Evolutionary conservation across 2,113 vertebrate species (phyloP), one percentile per base, ranked within the genome.

Genomic region (Forbesichthys agassizii): DNA sequence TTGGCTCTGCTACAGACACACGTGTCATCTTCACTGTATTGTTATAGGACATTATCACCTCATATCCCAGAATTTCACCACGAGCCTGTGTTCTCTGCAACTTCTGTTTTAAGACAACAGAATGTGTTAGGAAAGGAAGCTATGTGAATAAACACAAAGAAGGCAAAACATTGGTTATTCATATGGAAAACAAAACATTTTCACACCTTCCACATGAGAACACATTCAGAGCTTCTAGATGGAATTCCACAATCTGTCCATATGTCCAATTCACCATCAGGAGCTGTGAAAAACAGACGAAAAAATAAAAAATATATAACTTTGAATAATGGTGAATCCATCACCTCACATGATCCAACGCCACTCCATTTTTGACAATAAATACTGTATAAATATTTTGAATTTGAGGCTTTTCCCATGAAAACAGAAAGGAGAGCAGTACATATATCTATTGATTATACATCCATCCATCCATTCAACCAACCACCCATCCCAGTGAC

Each of bases 151-250:
- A 27, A 49, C 49, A 52, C 1, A 11, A 52, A 11, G 3, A 14
- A 52, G 49, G 10, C 11, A 11, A 12, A 52, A 2, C 5, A 47
- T 48, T 49, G 1, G 33, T 36, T 48, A 61, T 36, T 64, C 18
- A 3, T 51, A 11, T 54, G 46, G 12, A 62, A 64, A 46, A 20
- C 18, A 3, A 42, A n/a, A 55, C n/a, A n/a, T 69, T 20, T n/a
- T 9, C 51, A 4, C 84, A 94, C 93, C 90, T 92, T 94, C 92
- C 92, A 93, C 1, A 69, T 79, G 33, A 93, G 20, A 65, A 66
- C 60, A 71, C 92, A 93, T 33, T 76, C 51, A n/a, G 14, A 36
- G 5, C 9, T 75, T n/a, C 14, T 4, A 4, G 64, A 57, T 33
- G 46, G 55, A n/a, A 55, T 47, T 9, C 66, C 74, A 66, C 92